Conservation (phyloP, 2,113 vertebrate genomes). For the Chloroceryle aenea region DNA sequence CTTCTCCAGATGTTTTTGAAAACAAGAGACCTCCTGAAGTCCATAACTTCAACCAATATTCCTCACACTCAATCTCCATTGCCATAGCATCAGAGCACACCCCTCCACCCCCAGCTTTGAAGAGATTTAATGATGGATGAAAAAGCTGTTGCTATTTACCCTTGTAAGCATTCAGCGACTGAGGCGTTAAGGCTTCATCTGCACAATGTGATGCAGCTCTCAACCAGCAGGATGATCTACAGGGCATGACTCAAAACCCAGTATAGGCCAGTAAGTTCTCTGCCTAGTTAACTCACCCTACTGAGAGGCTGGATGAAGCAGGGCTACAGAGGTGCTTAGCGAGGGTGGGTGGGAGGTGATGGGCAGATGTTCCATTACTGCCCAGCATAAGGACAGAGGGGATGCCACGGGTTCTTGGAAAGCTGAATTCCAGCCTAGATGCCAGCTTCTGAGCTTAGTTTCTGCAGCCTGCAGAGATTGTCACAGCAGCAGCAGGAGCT, state of each 20-base stretch:
- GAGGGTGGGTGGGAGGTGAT: background rate
- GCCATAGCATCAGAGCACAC: background rate
- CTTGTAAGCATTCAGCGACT: background rate
- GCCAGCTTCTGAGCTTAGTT: background rate
- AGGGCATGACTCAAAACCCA: background rate
- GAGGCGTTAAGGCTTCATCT: background rate
- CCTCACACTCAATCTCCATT: background rate
- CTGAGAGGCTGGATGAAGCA: background rate
- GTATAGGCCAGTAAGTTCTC: background rate
- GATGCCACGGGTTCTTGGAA: fast-evolving
- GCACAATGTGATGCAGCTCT: background rate
- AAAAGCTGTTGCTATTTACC: background rate
- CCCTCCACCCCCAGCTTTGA: background rate
- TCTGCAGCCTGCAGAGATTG: background rate
- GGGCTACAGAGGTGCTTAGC: background rate
- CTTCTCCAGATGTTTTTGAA: background rate
- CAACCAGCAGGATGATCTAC: background rate
- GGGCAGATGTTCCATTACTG: background rate
- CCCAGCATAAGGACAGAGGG: background rate
- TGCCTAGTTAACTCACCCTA: fast-evolving
- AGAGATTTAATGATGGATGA: background rate
- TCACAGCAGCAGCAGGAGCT: background rate
- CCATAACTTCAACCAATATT: background rate
- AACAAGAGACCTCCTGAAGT: background rate
- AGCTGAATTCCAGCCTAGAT: background rate